phyloP scores from a whole-genome alignment of 2,113 vertebrate genomes.

The Ivindomyrus marchei region DNA sequence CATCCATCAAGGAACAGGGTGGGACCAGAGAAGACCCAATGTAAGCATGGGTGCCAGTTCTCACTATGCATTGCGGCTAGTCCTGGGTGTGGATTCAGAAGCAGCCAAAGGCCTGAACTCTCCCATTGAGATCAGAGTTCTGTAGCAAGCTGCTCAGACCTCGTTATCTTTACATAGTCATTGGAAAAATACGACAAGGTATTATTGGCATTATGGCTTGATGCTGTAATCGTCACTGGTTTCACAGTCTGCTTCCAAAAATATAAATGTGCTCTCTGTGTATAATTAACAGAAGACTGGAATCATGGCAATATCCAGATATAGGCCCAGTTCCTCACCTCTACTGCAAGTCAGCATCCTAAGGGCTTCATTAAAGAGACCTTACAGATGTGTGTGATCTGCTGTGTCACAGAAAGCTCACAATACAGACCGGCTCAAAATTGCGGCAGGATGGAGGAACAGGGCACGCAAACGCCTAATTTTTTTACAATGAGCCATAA shows the following conservation, averaged over 20 bases:
- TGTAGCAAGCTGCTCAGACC: background rate
- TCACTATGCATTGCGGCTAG: background rate
- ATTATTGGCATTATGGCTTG: constrained; percentile 2
- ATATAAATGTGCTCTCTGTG: constrained; percentile 36
- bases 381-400: background rate
- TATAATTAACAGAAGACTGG: constrained; percentile 33
- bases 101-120: background rate
- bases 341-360: background rate
- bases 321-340: background rate
- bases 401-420: background rate
- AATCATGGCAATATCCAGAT: constrained; percentile 13
- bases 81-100: background rate
- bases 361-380: background rate
- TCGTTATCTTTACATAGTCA: constrained; percentile 25
- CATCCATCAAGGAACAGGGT: constrained; percentile 10
- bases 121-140: background rate
- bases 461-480: background rate
- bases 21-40: background rate
- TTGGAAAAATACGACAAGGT: constrained; percentile 16
- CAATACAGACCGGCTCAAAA: background rate
- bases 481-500: constrained; percentile 11
- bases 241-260: constrained; percentile 22
- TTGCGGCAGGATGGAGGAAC: background rate
- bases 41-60: background rate
- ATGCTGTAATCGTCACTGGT: background rate